phyloP scores from a whole-genome alignment of 2,888 invertebrate species.

The Acanthococcus lagerstroemiae region DNA sequence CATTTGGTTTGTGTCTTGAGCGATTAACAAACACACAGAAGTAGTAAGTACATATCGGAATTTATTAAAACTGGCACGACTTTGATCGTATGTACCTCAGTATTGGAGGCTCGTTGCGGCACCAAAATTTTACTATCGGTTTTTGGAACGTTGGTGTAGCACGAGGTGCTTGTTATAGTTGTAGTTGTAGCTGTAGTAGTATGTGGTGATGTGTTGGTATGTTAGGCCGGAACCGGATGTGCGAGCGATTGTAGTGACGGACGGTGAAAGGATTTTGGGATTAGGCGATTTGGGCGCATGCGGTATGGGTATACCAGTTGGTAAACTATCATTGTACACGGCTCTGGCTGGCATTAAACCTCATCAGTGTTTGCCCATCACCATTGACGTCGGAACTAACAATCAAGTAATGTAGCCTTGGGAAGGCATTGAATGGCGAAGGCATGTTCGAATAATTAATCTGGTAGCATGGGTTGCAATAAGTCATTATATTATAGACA shows the following conservation, averaged over 20 bases:
- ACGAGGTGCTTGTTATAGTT: background rate
- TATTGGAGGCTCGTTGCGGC: background rate
- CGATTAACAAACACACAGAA: too few relatives aligned
- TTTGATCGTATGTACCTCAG: too few relatives aligned
- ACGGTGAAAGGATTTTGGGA: constrained; percentile 93
- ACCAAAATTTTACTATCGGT: too few relatives aligned
- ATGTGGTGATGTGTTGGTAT: constrained; percentile 27
- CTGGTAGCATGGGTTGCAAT: background rate
- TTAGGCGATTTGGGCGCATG: constrained; percentile 92
- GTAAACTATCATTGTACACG: constrained; percentile 90
- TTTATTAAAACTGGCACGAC: too few relatives aligned
- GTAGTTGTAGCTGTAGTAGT: constrained; percentile 21
- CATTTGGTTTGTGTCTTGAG: too few relatives aligned
- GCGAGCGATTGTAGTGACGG: constrained; percentile 83
- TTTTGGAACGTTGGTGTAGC: constrained; percentile 5
- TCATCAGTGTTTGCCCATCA: constrained; percentile 85
- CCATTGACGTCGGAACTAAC: constrained; percentile 90
- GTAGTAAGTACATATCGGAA: too few relatives aligned
- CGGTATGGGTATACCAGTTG: constrained; percentile 98
- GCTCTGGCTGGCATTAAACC: constrained; percentile 95
- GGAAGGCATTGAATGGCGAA: background rate
- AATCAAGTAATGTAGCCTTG: constrained; percentile 54
- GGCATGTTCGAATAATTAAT: background rate
- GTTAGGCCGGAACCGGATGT: constrained; percentile 73
- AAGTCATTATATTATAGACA: too few relatives aligned